These are phyloP conservation scores for Shinisaurus crocodilurus DNA, from an alignment of 2,113 vertebrate species.

Conservation along the genomic window DNA sequence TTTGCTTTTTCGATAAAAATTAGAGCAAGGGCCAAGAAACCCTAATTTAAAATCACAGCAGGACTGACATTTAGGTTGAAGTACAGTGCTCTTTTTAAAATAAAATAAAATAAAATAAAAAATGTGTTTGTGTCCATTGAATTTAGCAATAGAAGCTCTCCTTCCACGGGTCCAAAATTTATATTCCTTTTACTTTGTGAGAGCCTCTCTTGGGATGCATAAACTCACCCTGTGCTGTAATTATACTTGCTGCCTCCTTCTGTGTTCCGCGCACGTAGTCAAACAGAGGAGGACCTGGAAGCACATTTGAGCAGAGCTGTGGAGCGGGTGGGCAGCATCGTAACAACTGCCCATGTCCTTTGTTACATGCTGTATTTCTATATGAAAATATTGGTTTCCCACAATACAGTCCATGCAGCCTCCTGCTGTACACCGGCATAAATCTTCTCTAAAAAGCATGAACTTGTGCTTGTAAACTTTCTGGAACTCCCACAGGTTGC, in stretches of 20 bases:
- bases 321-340: background rate
- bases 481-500: too few species aligned
- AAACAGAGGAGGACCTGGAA: background rate
- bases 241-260: slow-evolving; percentile 37
- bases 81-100: slow-evolving; percentile 33
- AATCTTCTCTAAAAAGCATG: background rate
- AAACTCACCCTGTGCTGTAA: slow-evolving; percentile 50
- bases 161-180: slow-evolving; percentile 49
- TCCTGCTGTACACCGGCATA: too few species aligned
- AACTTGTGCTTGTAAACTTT: background rate
- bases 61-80: slow-evolving; percentile 49
- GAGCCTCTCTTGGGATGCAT: slow-evolving; percentile 35
- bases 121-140: slow-evolving; percentile 23
- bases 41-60: slow-evolving; percentile 55
- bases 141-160: slow-evolving; percentile 56
- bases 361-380: background rate
- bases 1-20: slow-evolving; percentile 57
- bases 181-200: slow-evolving; percentile 54
- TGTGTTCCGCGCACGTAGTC: background rate
- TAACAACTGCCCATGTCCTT: too few species aligned
- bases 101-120: too few species aligned
- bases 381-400: background rate
- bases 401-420: background rate
- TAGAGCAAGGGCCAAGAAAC: slow-evolving; percentile 51
- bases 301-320: background rate